Percentiles rank a stretch among this genome's conserved stretches.
phyloP scores from a whole-genome alignment of 2,888 invertebrate species.

The Pachymerium ferrugineum region DNA sequence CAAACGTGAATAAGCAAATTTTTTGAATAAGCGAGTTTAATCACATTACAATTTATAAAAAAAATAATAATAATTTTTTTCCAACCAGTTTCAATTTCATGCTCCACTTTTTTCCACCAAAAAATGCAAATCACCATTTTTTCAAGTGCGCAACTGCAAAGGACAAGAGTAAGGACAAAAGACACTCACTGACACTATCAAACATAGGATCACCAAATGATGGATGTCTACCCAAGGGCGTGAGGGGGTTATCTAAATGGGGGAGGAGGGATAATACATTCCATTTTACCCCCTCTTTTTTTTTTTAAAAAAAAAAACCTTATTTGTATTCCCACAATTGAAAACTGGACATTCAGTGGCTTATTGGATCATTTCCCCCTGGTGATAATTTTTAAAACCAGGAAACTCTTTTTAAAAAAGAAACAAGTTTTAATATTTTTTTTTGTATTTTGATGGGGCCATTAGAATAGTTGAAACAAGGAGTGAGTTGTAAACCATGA shows the following conservation, averaged over 20 bases:
- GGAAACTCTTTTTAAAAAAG: no score
- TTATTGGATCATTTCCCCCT: not conserved
- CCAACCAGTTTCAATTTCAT: no score
- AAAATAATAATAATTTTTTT: no score
- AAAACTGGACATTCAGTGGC: not conserved
- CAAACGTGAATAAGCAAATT: not conserved
- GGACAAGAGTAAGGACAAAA: conserved; percentile 17
- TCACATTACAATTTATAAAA: not conserved
- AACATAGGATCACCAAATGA: conserved; percentile 5
- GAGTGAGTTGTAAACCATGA: conserved; percentile 10
- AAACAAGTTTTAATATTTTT: not conserved
- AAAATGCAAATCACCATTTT: conserved; percentile 1
- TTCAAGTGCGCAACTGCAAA: not conserved
- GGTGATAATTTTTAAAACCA: not conserved
- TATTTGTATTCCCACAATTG: not conserved
- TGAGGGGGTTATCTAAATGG: conserved; percentile 17
- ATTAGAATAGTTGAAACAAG: conserved; percentile 11
- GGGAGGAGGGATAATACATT: conserved; percentile 14
- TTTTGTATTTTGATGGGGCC: conserved; percentile 1
- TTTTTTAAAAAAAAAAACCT: no score
- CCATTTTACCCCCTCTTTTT: not conserved
- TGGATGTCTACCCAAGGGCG: conserved; percentile 16
- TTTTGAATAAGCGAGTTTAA: not conserved
- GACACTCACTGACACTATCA: conserved; percentile 14
- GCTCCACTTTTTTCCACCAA: not conserved